Conservation (phyloP, 2,113 vertebrate species). For the Clarias gariepinus region DNA sequence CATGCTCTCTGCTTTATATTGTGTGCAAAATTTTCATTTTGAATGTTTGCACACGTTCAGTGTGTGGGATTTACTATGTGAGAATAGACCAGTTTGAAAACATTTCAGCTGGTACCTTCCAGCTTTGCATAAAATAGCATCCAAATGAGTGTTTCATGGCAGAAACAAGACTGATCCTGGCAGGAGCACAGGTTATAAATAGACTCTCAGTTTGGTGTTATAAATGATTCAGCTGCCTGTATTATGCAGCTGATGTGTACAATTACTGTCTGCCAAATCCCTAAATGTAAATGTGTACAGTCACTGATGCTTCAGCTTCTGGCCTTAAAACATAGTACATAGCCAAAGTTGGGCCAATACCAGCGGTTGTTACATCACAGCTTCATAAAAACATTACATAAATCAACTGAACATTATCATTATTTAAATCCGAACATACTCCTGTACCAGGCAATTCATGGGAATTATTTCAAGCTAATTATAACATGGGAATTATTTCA, state of each 20-base stretch:
- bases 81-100: background rate
- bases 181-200: slow-evolving; percentile 8
- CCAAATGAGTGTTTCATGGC: background rate
- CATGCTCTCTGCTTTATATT: background rate
- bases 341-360: background rate
- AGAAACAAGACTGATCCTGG: background rate
- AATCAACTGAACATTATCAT: background rate
- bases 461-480: too few species aligned
- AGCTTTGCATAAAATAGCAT: background rate
- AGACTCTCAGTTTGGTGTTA: slow-evolving; percentile 3
- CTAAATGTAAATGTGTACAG: background rate
- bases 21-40: background rate
- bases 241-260: background rate
- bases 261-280: background rate
- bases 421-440: background rate
- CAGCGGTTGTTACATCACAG: background rate
- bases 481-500: too few species aligned
- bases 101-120: background rate
- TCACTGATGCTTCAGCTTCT: background rate
- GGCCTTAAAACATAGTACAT: background rate
- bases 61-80: background rate
- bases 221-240: slow-evolving; percentile 38
- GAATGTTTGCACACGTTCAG: background rate
- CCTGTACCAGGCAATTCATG: background rate
- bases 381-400: background rate